These are phyloP conservation scores for Cercocebus atys DNA, from an alignment of 2,113 vertebrate species.

Conservation along the genomic window DNA sequence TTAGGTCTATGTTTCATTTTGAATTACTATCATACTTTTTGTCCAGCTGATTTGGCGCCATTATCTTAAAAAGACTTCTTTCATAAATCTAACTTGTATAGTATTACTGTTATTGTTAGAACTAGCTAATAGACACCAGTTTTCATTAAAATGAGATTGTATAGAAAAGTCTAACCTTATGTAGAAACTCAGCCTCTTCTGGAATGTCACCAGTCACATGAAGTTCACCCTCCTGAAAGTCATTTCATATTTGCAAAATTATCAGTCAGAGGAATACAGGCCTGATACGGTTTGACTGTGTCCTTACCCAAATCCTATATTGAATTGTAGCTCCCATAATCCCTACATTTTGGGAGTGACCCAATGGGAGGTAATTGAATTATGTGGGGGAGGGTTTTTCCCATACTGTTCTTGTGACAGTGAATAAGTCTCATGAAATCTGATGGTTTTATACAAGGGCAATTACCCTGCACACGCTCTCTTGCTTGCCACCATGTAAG, in stretches of 20 bases:
- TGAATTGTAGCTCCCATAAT: no score
- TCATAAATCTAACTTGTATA: neutral
- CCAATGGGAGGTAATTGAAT: no score
- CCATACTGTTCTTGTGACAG: no score
- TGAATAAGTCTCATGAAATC: no score
- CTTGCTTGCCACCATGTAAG: no score
- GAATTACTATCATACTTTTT: neutral
- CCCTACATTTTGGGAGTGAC: no score
- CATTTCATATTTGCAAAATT: neutral
- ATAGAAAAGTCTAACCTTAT: neutral
- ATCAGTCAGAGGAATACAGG: neutral
- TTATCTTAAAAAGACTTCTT: neutral
- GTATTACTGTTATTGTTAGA: neutral
- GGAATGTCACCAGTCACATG: neutral
- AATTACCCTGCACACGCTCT: no score
- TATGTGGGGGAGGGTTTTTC: no score
- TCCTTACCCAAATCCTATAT: no score
- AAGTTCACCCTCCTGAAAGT: neutral
- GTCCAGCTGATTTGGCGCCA: neutral
- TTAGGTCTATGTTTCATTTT: neutral
- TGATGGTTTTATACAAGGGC: no score
- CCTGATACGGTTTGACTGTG: no score
- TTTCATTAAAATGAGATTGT: neutral
- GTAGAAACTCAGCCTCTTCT: neutral
- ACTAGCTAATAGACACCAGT: neutral